These are phyloP conservation scores for Cantharis lateralis DNA, from an alignment of 2,888 invertebrate species.

Conservation along the genomic window DNA sequence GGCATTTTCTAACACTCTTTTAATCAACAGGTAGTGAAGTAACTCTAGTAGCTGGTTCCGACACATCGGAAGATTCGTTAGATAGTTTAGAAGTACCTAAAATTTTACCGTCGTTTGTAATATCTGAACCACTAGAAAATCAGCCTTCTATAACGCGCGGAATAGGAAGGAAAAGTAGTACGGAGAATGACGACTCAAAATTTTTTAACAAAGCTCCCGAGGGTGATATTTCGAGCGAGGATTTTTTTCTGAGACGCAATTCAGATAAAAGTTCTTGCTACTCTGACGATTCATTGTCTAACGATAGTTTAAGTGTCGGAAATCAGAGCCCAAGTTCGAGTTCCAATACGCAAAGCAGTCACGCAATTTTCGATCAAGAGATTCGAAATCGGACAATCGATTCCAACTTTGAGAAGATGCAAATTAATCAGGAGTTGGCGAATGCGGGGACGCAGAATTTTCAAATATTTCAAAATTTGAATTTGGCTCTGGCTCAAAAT, in stretches of 20 bases:
- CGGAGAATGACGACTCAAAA: constrained; percentile 57
- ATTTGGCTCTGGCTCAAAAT: constrained; percentile 34
- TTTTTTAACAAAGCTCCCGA: constrained; percentile 35
- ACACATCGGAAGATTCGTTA: constrained; percentile 74
- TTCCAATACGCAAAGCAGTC: constrained; percentile 52
- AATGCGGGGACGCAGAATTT: constrained; percentile 48
- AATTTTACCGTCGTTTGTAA: constrained; percentile 66
- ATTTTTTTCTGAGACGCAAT: constrained; percentile 64
- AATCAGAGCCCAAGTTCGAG: constrained; percentile 55
- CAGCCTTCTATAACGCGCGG: constrained; percentile 83
- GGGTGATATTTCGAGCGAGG: constrained; percentile 38
- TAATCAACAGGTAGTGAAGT: constrained; percentile 73
- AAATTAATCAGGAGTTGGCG: constrained; percentile 48
- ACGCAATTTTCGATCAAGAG: constrained; percentile 46
- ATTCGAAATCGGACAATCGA: constrained; percentile 46
- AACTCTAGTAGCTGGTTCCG: constrained; percentile 73
- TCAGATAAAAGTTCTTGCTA: constrained; percentile 73
- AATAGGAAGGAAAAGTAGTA: constrained; percentile 63
- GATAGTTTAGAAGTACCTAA: constrained; percentile 65
- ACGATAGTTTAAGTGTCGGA: constrained; percentile 59
- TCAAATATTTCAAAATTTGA: constrained; percentile 51
- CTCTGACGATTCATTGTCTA: constrained; percentile 75
- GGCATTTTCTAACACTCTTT: neutral
- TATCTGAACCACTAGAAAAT: constrained; percentile 74
- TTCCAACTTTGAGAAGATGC: constrained; percentile 46